phyloP scores from a whole-genome alignment of 2,797 vertebrate genomes.

The Xiphophorus birchmanni region DNA sequence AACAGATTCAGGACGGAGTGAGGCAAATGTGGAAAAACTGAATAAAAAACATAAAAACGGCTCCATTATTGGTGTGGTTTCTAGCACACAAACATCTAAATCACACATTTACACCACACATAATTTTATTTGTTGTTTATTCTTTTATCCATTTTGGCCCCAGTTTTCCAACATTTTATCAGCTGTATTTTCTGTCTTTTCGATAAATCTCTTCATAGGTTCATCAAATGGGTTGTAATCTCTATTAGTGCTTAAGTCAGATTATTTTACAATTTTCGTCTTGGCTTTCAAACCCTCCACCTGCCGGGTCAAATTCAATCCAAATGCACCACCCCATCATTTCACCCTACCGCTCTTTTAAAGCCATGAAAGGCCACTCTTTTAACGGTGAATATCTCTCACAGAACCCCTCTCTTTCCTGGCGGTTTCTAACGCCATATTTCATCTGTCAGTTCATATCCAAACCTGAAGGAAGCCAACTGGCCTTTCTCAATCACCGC shows the following conservation, averaged over 20 bases:
- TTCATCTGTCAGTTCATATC: constrained; percentile 72
- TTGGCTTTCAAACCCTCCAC: constrained; percentile 15
- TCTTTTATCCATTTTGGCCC: no score
- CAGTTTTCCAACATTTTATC: neutral
- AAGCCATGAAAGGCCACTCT: constrained; percentile 50
- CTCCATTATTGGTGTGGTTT: neutral
- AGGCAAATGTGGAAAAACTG: neutral
- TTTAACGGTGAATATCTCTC: constrained; percentile 59
- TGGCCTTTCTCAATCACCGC: constrained; percentile 70
- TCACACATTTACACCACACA: neutral
- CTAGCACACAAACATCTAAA: neutral
- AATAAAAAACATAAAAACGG: neutral
- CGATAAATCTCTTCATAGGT: neutral
- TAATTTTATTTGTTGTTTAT: no score
- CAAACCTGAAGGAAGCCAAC: constrained; percentile 73
- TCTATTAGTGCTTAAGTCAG: neutral
- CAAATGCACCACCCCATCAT: constrained; percentile 17
- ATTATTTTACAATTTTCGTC: constrained; percentile 16
- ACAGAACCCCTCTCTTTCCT: constrained; percentile 64
- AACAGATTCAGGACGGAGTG: neutral
- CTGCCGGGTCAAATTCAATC: neutral
- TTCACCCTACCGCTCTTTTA: constrained; percentile 32
- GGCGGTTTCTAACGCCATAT: constrained; percentile 73
- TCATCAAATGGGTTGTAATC: constrained; percentile 13
- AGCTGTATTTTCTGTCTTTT: neutral